A percentile compares a stretch with the other conserved stretches of the same genome.
These are phyloP conservation scores for Deilephila elpenor DNA, from an alignment of 2,888 invertebrate species.

Conservation along the genomic window DNA sequence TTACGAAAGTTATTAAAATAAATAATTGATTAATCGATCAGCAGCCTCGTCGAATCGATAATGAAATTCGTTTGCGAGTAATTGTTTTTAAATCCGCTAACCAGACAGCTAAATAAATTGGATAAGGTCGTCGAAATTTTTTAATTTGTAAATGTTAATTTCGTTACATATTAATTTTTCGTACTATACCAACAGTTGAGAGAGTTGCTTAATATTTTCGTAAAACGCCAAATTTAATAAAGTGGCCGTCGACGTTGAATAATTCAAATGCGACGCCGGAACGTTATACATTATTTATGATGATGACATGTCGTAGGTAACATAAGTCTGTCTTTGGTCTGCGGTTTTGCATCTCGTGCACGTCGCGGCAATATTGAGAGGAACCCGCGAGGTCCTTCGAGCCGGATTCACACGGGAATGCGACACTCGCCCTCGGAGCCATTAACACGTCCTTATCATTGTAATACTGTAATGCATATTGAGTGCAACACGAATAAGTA, in stretches of 20 bases:
- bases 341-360: slow-evolving; percentile 79
- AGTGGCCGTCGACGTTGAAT: slow-evolving; percentile 79
- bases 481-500: not conserved
- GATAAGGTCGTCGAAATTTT: slow-evolving; percentile 40
- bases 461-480: not conserved
- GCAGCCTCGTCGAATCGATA: not conserved
- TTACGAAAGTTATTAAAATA: not conserved
- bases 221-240: slow-evolving; percentile 82
- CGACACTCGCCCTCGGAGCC: not conserved
- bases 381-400: slow-evolving; percentile 26
- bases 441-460: slow-evolving; percentile 1
- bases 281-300: slow-evolving; percentile 81
- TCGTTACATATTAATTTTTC: slow-evolving; percentile 65
- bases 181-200: slow-evolving; percentile 45
- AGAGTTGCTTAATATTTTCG: slow-evolving; percentile 67
- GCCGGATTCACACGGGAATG: slow-evolving; percentile 29
- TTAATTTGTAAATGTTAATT: slow-evolving; percentile 62
- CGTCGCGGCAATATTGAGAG: slow-evolving; percentile 74
- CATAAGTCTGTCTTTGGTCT: slow-evolving; percentile 72
- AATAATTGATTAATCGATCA: not conserved
- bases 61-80: not conserved
- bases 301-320: slow-evolving; percentile 78
- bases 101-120: slow-evolving; percentile 8
- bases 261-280: slow-evolving; percentile 71
- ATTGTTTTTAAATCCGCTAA: not conserved